These are phyloP conservation scores for Ennomos fuscantarius DNA, from an alignment of 2,888 invertebrate species.

Conservation along the genomic window DNA sequence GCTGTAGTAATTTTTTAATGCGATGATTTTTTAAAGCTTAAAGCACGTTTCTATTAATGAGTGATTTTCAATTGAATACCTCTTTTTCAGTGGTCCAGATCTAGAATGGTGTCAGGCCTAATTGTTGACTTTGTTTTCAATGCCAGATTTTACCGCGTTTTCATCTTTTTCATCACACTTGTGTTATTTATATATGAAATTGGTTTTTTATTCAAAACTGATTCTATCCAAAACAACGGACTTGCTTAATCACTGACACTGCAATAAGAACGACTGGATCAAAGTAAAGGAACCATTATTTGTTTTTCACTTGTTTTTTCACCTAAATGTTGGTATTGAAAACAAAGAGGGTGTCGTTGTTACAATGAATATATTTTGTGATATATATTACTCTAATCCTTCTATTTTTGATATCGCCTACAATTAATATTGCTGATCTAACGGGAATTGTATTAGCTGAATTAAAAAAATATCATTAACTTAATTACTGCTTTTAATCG, in stretches of 20 bases:
- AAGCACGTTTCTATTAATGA: conserved; percentile 52
- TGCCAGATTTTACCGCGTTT: conserved; percentile 52
- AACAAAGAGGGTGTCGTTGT: conserved; percentile 69
- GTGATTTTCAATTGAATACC: conserved; percentile 76
- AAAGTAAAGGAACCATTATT: conserved; percentile 14
- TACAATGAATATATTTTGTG: conserved; percentile 85
- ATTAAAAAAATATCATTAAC: conserved; percentile 45
- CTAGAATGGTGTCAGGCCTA: conserved; percentile 71
- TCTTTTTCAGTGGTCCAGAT: conserved; percentile 82
- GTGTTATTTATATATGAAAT: neutral
- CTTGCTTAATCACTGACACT: neutral
- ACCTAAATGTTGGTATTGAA: conserved; percentile 67
- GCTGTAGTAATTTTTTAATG: conserved; percentile 41
- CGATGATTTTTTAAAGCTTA: conserved; percentile 44
- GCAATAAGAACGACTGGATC: conserved; percentile 16
- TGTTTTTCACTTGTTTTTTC: conserved; percentile 5
- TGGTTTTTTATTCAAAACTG: no score
- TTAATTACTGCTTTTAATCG: conserved; percentile 48
- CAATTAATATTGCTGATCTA: conserved; percentile 72
- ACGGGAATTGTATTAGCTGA: conserved; percentile 74
- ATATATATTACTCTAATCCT: conserved; percentile 82
- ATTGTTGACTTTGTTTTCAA: conserved; percentile 73
- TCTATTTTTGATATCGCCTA: conserved; percentile 85
- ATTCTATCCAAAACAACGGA: no score
- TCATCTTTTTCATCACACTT: conserved; percentile 7